phyloP scores from a whole-genome alignment of 2,888 invertebrate genomes.

The Phania funesta region DNA sequence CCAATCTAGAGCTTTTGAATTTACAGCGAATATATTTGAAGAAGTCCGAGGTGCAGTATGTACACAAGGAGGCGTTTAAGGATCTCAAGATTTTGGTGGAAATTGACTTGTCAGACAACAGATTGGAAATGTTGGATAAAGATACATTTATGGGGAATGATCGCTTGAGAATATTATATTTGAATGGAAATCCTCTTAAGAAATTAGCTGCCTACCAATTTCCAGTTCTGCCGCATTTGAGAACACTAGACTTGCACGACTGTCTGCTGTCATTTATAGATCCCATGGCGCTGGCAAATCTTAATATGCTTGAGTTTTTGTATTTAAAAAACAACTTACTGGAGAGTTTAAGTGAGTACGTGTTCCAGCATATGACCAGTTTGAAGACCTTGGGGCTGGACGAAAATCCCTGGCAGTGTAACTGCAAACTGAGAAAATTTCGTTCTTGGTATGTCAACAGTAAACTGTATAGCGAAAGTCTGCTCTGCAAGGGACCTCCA shows the following conservation, averaged over 20 bases:
- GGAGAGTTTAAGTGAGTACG: slow-evolving; percentile 84
- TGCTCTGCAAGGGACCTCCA: slow-evolving; percentile 87
- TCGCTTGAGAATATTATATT: slow-evolving; percentile 87
- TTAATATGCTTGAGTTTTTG: slow-evolving; percentile 87
- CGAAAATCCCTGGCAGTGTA: slow-evolving; percentile 94
- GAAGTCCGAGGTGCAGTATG: slow-evolving; percentile 87
- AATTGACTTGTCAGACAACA: slow-evolving; percentile 92
- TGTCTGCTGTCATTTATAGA: slow-evolving; percentile 89
- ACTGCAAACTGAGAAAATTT: slow-evolving; percentile 91
- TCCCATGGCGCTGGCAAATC: slow-evolving; percentile 87
- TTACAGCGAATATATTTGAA: slow-evolving; percentile 91
- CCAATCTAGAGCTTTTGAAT: slow-evolving; percentile 88
- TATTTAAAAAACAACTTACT: slow-evolving; percentile 91
- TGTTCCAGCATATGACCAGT: slow-evolving; percentile 87
- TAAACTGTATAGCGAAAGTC: slow-evolving; percentile 88
- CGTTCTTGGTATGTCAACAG: slow-evolving; percentile 91
- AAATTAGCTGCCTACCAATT: slow-evolving; percentile 89
- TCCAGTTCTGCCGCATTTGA: slow-evolving; percentile 89
- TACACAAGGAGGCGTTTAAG: slow-evolving; percentile 92
- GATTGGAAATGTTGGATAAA: slow-evolving; percentile 86
- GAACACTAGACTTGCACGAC: slow-evolving; percentile 89
- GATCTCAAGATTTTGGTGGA: slow-evolving; percentile 92
- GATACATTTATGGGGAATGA: slow-evolving; percentile 93
- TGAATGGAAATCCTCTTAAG: slow-evolving; percentile 91
- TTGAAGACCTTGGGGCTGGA: slow-evolving; percentile 90